Base-by-base conservation (phyloP, 2,797 vertebrate species). In the Synanceia verrucosa region DNA sequence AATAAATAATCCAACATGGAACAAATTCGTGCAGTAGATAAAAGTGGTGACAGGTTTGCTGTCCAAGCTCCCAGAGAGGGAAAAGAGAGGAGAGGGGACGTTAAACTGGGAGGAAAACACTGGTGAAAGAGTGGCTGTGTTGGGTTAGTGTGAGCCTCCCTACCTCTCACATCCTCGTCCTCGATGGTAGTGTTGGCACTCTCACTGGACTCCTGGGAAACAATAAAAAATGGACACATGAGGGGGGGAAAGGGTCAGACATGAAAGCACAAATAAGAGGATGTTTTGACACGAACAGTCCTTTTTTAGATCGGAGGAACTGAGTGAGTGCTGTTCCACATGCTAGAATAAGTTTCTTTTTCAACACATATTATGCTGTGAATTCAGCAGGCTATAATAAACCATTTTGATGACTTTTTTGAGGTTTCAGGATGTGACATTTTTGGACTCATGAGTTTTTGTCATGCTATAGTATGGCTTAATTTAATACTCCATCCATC, bases 81-180 rank as follows among this genome's bases (percentile, higher is more conserved):
- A 11, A 23, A 34, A 61, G 13, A 31, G 33, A 52, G 18, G 13
- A 31, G 33, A 52, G 18, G 33, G 11, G 29, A 31, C 18, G 5
- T 9, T 50, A 9, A 18, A 28, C 48, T 28, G 24, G 18, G 39
- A 18, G 16, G 39, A 18, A 41, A 2, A 51, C 19, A 28, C 48
- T 28, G 11, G 14, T 48, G 8, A 16, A 47, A 47, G 14, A n/a
- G 26, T 18, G 13, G 16, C 11, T 6, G 9, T 28, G 58, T 14
- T 33, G 28, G 0, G 23, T 63, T 1, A 18, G 44, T 66, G n/a
- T 68, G 43, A 37, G 24, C 37, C 11, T 36, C n/a, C 89, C 8
- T 96, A 99, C 98, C 97, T 99, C 97, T 97, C 71, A 99, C 95
- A 44, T 99, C 98, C 89, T 99, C 98, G 23, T 99, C 98, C 79